Evolutionary conservation across 2,113 vertebrate genomes (phyloP), one percentile per base, ranked within the genome.

Genomic region (Formicarius rufipectus): DNA sequence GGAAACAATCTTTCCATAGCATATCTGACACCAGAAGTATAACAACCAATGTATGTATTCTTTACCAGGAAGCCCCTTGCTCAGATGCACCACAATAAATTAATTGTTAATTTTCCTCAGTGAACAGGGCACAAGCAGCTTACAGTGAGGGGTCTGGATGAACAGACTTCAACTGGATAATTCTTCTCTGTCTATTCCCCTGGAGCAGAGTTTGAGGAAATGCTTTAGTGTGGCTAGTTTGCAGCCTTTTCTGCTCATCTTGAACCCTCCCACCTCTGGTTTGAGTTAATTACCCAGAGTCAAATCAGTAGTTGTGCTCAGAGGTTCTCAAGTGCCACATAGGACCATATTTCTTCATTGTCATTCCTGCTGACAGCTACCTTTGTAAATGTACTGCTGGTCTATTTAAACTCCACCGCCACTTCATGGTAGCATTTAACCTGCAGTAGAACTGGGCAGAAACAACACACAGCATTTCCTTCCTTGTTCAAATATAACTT

Each of bases 41-140:
- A 37, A 16, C 39, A 60, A 27, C 2, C 39, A 33, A 4, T 12
- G 9, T n/a, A 25, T 0, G 1, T 23, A 28, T 55, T 35, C 28
- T 58, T 73, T 28, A 35, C 37, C 10, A 15, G 49, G 23, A 74
- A 45, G n/a, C 10, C 20, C 28, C 19, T 33, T 77, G 37, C 64
- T 73, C 20, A 27, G n/a, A 14, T 66, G 12, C 45, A 53, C 39
- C 16, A 6, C 49, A 25, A n/a, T n/a, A n/a, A n/a, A n/a, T n/a
- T n/a, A n/a, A 31, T 71, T 76, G 37, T 7, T 7, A 37, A 40
- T 71, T 66, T 81, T 71, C 15, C 37, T 44, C 53, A 45, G 24
- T 28, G 66, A 73, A 62, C 13, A 45, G 16, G 16, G 23, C 71
- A 75, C 31, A 71, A 53, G 27, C 68, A 84, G 17, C 21, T 60